Conservation (phyloP, 2,888 invertebrate genomes). For the Stramonita haemastoma region DNA sequence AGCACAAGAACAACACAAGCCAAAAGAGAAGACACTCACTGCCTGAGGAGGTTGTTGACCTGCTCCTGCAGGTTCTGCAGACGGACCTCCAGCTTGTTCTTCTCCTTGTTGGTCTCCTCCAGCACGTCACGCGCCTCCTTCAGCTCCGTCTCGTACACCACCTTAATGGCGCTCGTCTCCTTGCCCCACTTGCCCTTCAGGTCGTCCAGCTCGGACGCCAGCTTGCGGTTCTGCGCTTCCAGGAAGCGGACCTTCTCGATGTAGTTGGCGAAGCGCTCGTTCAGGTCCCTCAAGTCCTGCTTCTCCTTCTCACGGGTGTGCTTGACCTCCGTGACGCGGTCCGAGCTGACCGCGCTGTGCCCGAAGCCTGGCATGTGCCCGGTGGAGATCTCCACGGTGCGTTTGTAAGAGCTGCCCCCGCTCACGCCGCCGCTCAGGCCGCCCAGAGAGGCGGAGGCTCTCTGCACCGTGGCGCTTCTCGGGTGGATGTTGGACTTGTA, state of each 20-base stretch:
- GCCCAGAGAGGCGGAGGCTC: slow-evolving; percentile 55
- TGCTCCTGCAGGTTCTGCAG: slow-evolving; percentile 78
- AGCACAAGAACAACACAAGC: neutral
- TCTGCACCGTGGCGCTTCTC: slow-evolving; percentile 57
- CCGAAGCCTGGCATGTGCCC: slow-evolving; percentile 46
- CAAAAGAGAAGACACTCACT: slow-evolving; percentile 64
- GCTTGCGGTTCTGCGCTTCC: slow-evolving; percentile 78
- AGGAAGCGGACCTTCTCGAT: slow-evolving; percentile 79
- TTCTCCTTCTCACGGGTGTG: slow-evolving; percentile 78
- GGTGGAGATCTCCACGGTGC: slow-evolving; percentile 61
- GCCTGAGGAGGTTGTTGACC: slow-evolving; percentile 72
- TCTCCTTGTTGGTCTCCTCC: slow-evolving; percentile 79
- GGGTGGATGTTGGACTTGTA: slow-evolving; percentile 65
- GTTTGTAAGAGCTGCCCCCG: slow-evolving; percentile 52
- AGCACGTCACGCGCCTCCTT: slow-evolving; percentile 79
- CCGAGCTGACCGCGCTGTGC: slow-evolving; percentile 45
- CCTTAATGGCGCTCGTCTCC: slow-evolving; percentile 75
- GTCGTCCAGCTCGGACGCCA: slow-evolving; percentile 75
- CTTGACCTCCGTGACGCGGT: slow-evolving; percentile 76
- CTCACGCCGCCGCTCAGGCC: slow-evolving; percentile 40
- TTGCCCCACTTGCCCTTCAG: slow-evolving; percentile 74
- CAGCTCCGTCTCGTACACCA: slow-evolving; percentile 79
- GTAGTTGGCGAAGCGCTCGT: slow-evolving; percentile 80
- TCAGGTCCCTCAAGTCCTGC: slow-evolving; percentile 80
- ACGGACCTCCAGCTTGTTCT: slow-evolving; percentile 79